phyloP scores from a whole-genome alignment of 2,797 vertebrate species.

The Hybognathus amarus region DNA sequence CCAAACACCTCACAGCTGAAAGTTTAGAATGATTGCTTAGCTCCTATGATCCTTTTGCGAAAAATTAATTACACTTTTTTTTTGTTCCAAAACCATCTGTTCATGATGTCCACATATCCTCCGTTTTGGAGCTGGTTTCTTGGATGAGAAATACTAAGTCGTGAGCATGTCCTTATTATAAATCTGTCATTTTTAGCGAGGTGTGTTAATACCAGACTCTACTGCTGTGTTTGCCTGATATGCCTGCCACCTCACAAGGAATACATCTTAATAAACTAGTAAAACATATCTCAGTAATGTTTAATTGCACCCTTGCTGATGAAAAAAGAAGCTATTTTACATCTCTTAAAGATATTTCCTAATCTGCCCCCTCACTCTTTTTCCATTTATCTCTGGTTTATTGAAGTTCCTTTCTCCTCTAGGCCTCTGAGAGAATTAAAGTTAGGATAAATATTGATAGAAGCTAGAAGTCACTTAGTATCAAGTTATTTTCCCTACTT shows the following conservation, averaged over 20 bases:
- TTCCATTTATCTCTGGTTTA: constrained; percentile 23
- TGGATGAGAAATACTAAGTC: constrained; percentile 25
- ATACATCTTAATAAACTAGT: constrained; percentile 62
- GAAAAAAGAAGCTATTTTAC: constrained; percentile 46
- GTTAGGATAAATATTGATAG: constrained; percentile 44
- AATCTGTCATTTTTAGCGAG: constrained; percentile 55
- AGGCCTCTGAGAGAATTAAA: constrained; percentile 28
- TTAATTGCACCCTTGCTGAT: constrained; percentile 60
- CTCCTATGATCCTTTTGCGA: neutral
- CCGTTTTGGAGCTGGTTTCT: constrained; percentile 20
- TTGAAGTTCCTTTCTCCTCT: constrained; percentile 35
- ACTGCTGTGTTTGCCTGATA: constrained; percentile 52
- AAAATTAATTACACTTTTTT: constrained; percentile 27
- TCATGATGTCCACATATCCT: constrained; percentile 23
- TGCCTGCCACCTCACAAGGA: constrained; percentile 48
- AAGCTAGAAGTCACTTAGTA: constrained; percentile 43
- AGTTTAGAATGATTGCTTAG: constrained; percentile 16
- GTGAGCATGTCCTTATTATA: constrained; percentile 42
- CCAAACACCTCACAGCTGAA: constrained; percentile 24
- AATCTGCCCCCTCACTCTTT: constrained; percentile 46
- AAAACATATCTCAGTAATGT: constrained; percentile 59
- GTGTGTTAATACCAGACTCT: constrained; percentile 62
- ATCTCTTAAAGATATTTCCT: constrained; percentile 57
- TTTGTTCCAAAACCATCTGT: constrained; percentile 39
- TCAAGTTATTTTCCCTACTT: constrained; percentile 4